phyloP scores from a whole-genome alignment of 2,797 vertebrate genomes.

The Notolabrus celidotus region DNA sequence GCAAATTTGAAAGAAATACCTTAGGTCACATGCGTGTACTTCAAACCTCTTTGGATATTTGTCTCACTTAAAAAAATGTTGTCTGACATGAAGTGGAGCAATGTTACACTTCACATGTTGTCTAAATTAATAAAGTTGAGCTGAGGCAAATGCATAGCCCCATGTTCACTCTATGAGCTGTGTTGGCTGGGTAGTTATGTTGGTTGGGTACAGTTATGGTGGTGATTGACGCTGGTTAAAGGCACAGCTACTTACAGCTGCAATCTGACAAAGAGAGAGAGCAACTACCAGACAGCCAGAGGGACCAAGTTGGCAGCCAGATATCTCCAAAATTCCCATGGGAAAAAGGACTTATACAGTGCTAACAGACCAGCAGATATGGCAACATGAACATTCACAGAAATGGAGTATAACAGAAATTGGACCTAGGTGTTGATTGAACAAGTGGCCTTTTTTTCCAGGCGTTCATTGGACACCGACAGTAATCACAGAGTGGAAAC shows the following conservation, averaged over 20 bases:
- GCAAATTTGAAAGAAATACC: constrained; percentile 41
- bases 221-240: no score
- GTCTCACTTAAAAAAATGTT: constrained; percentile 32
- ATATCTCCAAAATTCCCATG: background rate
- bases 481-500: background rate
- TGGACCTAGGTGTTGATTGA: no score
- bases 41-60: constrained; percentile 34
- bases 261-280: no score
- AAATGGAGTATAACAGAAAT: background rate
- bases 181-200: background rate
- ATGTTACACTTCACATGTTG: constrained; percentile 1
- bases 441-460: background rate
- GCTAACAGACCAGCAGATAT: background rate
- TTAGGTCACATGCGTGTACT: constrained; percentile 31
- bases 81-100: constrained; percentile 27
- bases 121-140: constrained; percentile 19
- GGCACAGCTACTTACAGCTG: no score
- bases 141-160: constrained; percentile 2
- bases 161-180: no score
- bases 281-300: no score
- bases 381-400: background rate
- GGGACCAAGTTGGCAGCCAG: no score
- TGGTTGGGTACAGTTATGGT: no score
- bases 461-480: background rate
- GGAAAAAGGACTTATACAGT: background rate